Evolutionary conservation across 2,888 invertebrate genomes (phyloP).

Genomic region (Apotomis capreana): DNA sequence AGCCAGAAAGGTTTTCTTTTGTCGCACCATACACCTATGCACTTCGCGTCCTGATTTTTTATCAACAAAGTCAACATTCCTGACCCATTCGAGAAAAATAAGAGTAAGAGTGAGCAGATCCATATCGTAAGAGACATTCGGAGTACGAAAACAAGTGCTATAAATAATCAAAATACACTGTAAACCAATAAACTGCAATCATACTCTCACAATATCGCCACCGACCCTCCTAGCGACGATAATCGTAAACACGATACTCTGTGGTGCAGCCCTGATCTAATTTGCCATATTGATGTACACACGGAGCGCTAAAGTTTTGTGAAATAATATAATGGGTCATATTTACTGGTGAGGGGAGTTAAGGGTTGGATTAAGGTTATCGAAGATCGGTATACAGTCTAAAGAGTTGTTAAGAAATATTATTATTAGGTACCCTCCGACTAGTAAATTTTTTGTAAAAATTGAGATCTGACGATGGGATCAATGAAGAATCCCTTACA

Average conservation of each 20-base stretch:
- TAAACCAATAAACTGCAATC: slow-evolving; percentile 28
- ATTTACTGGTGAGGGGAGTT: slow-evolving; percentile 31
- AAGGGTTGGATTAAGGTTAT: slow-evolving; percentile 17
- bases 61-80: too few species aligned
- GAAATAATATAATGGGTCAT: slow-evolving; percentile 35
- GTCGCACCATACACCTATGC: too few species aligned
- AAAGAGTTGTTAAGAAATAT: too few species aligned
- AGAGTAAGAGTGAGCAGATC: too few species aligned
- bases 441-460: too few species aligned
- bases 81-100: too few species aligned
- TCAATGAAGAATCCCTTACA: too few species aligned
- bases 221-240: slow-evolving; percentile 22
- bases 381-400: neutral
- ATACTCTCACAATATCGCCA: slow-evolving; percentile 31
- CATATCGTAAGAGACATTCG: neutral
- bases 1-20: too few species aligned
- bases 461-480: too few species aligned
- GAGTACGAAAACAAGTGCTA: neutral
- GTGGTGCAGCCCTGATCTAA: slow-evolving; percentile 39
- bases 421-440: too few species aligned
- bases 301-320: slow-evolving; percentile 29
- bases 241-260: slow-evolving; percentile 39
- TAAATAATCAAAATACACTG: slow-evolving; percentile 11
- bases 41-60: too few species aligned
- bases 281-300: slow-evolving; percentile 37